phyloP scores from a whole-genome alignment of 2,888 invertebrate genomes.

The Cyaniris semiargus region DNA sequence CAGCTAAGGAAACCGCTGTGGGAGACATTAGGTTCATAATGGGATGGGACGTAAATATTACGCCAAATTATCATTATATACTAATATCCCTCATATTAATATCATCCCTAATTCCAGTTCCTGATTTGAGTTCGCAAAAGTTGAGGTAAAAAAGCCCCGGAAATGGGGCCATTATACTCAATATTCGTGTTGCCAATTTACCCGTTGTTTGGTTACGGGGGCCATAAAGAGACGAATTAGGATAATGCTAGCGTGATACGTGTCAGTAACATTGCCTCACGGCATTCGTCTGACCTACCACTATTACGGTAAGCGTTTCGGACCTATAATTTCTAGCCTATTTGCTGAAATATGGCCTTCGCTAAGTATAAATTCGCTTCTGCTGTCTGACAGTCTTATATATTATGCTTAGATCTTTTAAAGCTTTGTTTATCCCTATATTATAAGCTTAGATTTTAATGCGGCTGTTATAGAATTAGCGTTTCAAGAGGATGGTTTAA shows the following conservation, averaged over 20 bases:
- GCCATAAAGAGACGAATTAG: slow-evolving; percentile 22
- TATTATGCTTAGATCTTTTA: too few species aligned
- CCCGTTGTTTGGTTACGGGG: slow-evolving; percentile 3
- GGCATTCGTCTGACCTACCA: background rate
- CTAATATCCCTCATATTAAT: too few species aligned
- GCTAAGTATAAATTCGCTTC: too few species aligned
- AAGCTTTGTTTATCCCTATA: too few species aligned
- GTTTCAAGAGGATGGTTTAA: too few species aligned
- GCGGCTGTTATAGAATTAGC: too few species aligned
- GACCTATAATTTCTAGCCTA: slow-evolving; percentile 8
- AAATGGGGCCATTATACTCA: slow-evolving; percentile 7
- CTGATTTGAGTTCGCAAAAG: background rate
- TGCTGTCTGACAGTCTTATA: too few species aligned
- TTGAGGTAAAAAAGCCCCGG: background rate
- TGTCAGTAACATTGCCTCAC: background rate
- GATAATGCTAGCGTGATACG: slow-evolving; percentile 26
- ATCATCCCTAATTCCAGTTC: background rate
- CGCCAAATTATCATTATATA: too few species aligned
- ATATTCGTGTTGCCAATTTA: slow-evolving; percentile 13
- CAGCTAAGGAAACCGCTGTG: too few species aligned
- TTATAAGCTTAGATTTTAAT: too few species aligned
- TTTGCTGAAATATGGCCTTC: background rate
- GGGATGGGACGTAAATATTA: too few species aligned
- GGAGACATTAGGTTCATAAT: too few species aligned
- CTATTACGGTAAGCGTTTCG: background rate